Evolutionary conservation across 2,797 vertebrate genomes (phyloP).

Genomic region (Taenioides sp.): DNA sequence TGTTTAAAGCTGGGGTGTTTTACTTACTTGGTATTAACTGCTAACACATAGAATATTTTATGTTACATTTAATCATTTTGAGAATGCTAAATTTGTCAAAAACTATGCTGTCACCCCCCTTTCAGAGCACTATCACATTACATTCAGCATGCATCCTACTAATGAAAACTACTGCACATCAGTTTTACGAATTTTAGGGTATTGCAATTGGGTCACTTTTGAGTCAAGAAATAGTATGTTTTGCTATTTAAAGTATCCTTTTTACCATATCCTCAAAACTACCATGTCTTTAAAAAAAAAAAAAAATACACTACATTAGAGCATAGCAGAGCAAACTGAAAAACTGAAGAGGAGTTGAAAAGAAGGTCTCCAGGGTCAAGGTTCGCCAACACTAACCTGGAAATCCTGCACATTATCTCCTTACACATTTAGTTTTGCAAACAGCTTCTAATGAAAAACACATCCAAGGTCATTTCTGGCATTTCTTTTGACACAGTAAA

Average conservation of each 20-base stretch:
- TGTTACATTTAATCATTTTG: no score
- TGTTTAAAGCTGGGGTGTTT: no score
- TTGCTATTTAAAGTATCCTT: not conserved
- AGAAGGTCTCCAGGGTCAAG: not conserved
- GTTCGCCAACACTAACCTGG: not conserved
- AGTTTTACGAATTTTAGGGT: no score
- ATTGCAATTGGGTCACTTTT: no score
- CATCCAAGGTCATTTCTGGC: not conserved
- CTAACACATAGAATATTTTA: no score
- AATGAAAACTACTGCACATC: no score
- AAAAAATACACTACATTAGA: not conserved
- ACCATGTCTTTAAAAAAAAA: not conserved
- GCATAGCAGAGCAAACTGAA: not conserved
- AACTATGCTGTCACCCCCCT: no score
- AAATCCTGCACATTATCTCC: not conserved
- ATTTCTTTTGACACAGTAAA: conserved; percentile 15
- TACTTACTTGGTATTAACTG: no score
- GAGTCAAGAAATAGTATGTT: not conserved
- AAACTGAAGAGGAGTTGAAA: not conserved
- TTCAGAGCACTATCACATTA: no score
- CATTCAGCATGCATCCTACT: no score
- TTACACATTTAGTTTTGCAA: not conserved
- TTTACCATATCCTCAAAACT: not conserved
- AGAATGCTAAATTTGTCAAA: no score
- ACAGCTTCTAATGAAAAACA: not conserved